Percentiles rank a stretch among this genome's conserved stretches.
Evolutionary conservation across 2,113 vertebrate species (phyloP).

Genomic region (Lonchura striata): DNA sequence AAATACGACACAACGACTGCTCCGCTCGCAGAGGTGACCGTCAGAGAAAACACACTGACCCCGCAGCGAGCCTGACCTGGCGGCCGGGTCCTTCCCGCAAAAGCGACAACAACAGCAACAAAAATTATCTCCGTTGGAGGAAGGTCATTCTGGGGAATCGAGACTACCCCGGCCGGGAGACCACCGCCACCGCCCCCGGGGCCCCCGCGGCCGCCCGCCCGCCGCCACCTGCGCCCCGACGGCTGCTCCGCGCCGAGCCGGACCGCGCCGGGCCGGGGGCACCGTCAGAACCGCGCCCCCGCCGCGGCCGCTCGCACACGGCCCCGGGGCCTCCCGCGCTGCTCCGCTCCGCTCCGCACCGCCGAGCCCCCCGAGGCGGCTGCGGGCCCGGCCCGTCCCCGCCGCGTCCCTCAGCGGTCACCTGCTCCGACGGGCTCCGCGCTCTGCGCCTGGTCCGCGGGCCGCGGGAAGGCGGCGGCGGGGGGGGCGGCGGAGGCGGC

Average conservation of each 20-base stretch:
- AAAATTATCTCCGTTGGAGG: neutral
- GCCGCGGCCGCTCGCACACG: no score
- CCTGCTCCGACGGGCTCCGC: conserved; percentile 81
- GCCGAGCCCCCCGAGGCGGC: no score
- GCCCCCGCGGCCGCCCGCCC: neutral
- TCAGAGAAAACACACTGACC: neutral
- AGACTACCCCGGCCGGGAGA: neutral
- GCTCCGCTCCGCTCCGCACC: neutral
- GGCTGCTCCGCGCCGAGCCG: no score
- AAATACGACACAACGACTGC: neutral
- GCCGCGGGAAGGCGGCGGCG: conserved; percentile 81
- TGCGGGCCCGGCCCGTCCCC: no score
- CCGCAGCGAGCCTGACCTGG: neutral
- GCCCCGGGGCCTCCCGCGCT: conserved; percentile 64
- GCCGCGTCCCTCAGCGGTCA: no score
- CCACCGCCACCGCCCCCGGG: neutral
- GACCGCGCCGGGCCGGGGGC: no score
- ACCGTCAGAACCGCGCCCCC: no score
- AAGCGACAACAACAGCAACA: conserved; percentile 13
- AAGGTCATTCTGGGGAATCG: neutral
- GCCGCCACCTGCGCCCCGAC: neutral
- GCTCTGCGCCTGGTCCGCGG: conserved; percentile 82
- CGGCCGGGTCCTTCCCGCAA: neutral
- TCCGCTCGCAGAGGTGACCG: neutral
- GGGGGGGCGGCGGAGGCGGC: conserved; percentile 72